phyloP scores from a whole-genome alignment of 2,888 invertebrate genomes.

The Aradus depressus region DNA sequence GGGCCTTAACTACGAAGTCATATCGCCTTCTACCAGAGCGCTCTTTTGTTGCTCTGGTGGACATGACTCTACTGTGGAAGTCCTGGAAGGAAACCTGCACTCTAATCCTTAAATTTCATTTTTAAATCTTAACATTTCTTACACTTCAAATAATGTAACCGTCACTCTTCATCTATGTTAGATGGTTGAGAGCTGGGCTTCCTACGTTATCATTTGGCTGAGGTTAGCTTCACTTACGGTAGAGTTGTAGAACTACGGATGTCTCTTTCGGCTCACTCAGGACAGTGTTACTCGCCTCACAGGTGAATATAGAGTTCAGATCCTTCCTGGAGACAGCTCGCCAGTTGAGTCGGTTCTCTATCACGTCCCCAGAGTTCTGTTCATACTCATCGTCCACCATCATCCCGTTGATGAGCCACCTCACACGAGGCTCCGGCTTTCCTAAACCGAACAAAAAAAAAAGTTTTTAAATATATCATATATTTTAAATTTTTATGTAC shows the following conservation, averaged over 20 bases:
- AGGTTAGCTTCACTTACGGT: slow-evolving; percentile 60
- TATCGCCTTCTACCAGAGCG: too few species aligned
- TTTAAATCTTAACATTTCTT: too few species aligned
- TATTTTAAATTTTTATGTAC: too few species aligned
- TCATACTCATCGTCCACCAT: slow-evolving; percentile 72
- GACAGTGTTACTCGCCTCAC: slow-evolving; percentile 75
- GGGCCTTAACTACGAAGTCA: too few species aligned
- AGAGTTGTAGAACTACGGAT: slow-evolving; percentile 63
- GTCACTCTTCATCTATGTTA: too few species aligned
- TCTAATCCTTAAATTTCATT: neutral
- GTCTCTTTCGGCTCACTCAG: slow-evolving; percentile 69
- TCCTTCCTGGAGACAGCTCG: slow-evolving; percentile 58
- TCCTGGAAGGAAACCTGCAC: neutral
- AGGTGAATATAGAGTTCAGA: slow-evolving; percentile 76
- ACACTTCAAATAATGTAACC: too few species aligned
- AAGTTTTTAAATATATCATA: too few species aligned
- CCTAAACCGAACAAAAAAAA: slow-evolving; percentile 45
- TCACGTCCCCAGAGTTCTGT: slow-evolving; percentile 73
- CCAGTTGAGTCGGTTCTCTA: slow-evolving; percentile 62
- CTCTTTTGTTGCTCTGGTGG: too few species aligned
- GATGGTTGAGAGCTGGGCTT: too few species aligned
- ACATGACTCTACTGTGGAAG: too few species aligned
- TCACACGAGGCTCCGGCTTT: slow-evolving; percentile 68
- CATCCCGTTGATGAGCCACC: slow-evolving; percentile 71
- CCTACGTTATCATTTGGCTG: too few species aligned